Conservation (phyloP, 2,888 invertebrate genomes). For the Rhagonycha lutea region DNA sequence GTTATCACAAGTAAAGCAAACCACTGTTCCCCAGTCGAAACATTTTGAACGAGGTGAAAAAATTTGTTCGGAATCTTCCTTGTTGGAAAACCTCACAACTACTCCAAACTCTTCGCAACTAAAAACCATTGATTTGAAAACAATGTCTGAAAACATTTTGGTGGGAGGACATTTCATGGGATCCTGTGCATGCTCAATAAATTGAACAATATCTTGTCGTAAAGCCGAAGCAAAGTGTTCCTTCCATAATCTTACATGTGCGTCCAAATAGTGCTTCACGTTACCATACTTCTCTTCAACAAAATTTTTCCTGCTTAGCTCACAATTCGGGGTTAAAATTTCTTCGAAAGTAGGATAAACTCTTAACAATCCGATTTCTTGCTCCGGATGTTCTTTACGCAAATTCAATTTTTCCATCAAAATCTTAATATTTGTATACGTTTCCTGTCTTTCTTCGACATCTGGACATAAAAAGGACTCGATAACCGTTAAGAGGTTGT, state of each 20-base stretch:
- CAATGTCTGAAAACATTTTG: background rate
- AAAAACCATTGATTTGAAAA: conserved; percentile 46
- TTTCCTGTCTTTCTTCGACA: no score
- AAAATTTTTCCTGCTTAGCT: conserved; percentile 64
- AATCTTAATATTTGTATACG: no score
- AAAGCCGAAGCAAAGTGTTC: conserved; percentile 81
- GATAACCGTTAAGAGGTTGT: conserved; percentile 39
- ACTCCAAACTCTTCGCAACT: conserved; percentile 35
- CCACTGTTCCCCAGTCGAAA: conserved; percentile 72
- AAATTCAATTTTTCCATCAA: conserved; percentile 46
- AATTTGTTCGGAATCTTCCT: conserved; percentile 46
- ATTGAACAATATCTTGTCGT: conserved; percentile 62
- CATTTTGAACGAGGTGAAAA: conserved; percentile 56
- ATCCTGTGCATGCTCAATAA: conserved; percentile 16
- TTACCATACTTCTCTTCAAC: conserved; percentile 65
- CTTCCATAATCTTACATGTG: conserved; percentile 75
- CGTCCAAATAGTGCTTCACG: conserved; percentile 74
- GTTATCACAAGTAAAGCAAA: conserved; percentile 71
- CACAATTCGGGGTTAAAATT: conserved; percentile 42
- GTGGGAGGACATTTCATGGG: background rate
- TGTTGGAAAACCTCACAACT: conserved; percentile 11
- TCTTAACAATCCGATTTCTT: conserved; percentile 56
- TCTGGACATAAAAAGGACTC: no score
- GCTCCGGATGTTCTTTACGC: conserved; percentile 39
- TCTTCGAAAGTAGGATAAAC: conserved; percentile 60